A percentile compares a stretch with the other conserved stretches of the same genome.
Conservation (phyloP, 2,797 vertebrate species). For the Coranthus polyacanthus region DNA sequence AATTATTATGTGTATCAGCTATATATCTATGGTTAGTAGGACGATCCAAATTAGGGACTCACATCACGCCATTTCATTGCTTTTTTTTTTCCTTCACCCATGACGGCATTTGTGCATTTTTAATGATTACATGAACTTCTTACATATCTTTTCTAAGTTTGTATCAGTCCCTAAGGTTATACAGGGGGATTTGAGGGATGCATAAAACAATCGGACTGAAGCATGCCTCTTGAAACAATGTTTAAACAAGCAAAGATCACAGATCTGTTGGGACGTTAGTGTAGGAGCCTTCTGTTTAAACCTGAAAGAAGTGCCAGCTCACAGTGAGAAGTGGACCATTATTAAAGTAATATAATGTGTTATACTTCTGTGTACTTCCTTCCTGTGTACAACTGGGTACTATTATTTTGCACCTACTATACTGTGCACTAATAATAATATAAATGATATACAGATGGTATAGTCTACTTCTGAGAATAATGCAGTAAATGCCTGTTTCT, state of each 20-base stretch:
- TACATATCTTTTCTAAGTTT: constrained; percentile 9
- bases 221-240: constrained; percentile 13
- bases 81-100: neutral
- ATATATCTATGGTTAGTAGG: too few species aligned
- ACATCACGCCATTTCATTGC: too few species aligned
- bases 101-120: neutral
- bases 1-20: too few species aligned
- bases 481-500: too few species aligned
- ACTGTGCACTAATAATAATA: too few species aligned
- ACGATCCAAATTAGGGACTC: too few species aligned
- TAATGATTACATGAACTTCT: constrained; percentile 9
- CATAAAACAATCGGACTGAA: constrained; percentile 30
- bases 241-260: constrained; percentile 41
- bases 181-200: constrained; percentile 6
- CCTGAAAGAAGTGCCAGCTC: constrained; percentile 29
- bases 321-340: constrained; percentile 26
- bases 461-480: too few species aligned
- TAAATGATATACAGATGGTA: too few species aligned
- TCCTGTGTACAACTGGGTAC: neutral
- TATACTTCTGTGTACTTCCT: neutral
- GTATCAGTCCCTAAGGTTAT: constrained; percentile 25
- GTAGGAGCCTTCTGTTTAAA: constrained; percentile 35
- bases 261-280: constrained; percentile 31
- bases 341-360: constrained; percentile 20
- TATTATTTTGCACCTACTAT: neutral